phyloP scores from a whole-genome alignment of 2,888 invertebrate species.

The Cynaeus angustus region DNA sequence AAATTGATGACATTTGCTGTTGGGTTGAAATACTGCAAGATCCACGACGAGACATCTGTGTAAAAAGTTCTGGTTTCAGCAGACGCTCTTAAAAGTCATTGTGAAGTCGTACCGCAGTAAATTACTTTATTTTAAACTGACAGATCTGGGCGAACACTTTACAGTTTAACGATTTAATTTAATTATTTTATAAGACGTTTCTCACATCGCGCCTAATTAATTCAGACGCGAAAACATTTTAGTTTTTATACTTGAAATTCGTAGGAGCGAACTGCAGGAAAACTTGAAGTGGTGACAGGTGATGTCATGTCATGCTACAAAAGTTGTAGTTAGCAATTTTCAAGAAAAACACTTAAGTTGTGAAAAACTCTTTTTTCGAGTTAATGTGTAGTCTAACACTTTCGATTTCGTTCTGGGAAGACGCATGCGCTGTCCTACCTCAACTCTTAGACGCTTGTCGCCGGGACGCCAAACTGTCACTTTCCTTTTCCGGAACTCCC shows the following conservation, averaged over 20 bases:
- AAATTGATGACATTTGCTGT: slow-evolving; percentile 40
- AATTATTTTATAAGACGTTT: slow-evolving; percentile 20
- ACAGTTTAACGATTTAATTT: slow-evolving; percentile 30
- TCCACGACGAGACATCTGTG: slow-evolving; percentile 5
- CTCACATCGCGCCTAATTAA: slow-evolving; percentile 6
- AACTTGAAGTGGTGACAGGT: no score
- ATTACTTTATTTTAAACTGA: slow-evolving; percentile 44
- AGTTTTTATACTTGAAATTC: no score
- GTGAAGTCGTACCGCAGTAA: slow-evolving; percentile 11
- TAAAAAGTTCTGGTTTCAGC: slow-evolving; percentile 21
- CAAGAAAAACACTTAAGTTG: no score
- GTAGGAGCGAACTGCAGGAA: no score
- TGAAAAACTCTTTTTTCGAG: no score
- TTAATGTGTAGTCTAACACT: slow-evolving; percentile 10
- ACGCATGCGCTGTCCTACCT: slow-evolving; percentile 65
- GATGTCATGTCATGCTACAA: no score
- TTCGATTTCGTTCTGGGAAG: slow-evolving; percentile 35
- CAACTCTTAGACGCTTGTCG: slow-evolving; percentile 66
- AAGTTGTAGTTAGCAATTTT: no score
- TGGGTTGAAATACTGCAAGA: slow-evolving; percentile 13
- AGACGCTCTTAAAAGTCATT: slow-evolving; percentile 35
- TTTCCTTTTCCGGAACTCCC: slow-evolving; percentile 61
- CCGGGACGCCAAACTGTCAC: slow-evolving; percentile 57
- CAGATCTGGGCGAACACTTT: slow-evolving; percentile 17
- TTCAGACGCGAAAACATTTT: background rate